Conservation (phyloP, 1,140 invertebrate genomes). For the Drosophila neocordata region DNA sequence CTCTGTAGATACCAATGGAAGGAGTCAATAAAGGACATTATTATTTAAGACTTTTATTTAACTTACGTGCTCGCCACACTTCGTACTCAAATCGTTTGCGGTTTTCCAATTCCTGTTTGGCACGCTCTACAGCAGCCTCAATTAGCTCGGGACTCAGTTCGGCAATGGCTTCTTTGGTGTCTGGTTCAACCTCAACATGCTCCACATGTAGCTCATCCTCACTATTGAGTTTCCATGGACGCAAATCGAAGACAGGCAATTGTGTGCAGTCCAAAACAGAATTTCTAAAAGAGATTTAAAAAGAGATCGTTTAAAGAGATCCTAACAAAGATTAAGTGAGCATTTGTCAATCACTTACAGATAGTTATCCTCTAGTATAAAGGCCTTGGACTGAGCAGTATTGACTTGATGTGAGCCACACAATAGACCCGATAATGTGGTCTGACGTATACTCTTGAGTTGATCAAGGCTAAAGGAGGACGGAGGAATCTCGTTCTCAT, state of each 20-base stretch:
- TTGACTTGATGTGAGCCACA: constrained; percentile 83
- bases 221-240: constrained; percentile 47
- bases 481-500: constrained; percentile 96
- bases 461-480: constrained; percentile 92
- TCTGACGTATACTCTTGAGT: constrained; percentile 84
- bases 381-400: constrained; percentile 91
- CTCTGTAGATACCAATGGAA: constrained; percentile 83
- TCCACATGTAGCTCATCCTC: constrained; percentile 63
- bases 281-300: constrained; percentile 85
- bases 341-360: constrained; percentile 85
- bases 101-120: constrained; percentile 88
- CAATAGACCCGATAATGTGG: constrained; percentile 84
- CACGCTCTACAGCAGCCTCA: constrained; percentile 88
- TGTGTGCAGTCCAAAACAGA: constrained; percentile 90
- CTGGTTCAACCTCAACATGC: constrained; percentile 69
- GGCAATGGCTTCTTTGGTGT: constrained; percentile 69
- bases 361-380: constrained; percentile 93
- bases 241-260: constrained; percentile 86
- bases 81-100: constrained; percentile 90
- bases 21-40: neutral
- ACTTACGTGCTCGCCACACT: constrained; percentile 85
- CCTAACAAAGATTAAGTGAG: neutral
- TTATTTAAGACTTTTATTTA: neutral
- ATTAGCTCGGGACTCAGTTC: constrained; percentile 84
- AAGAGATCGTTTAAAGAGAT: neutral